Conservation (phyloP, 1,140 invertebrate species). For the Eumeta japonica region DNA sequence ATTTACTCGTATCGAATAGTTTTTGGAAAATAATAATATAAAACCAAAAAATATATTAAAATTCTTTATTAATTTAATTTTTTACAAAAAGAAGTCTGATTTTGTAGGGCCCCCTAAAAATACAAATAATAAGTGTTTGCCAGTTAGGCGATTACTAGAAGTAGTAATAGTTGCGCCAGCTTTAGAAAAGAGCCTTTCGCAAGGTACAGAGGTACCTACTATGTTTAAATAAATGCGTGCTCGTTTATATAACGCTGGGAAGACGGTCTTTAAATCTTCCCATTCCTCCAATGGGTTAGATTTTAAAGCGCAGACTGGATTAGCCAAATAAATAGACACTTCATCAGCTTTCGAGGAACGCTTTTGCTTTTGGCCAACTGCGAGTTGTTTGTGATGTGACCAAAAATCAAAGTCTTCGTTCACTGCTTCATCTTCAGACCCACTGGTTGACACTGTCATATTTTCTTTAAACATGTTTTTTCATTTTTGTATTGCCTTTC, state of each 20-base stretch:
- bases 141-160: background rate
- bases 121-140: background rate
- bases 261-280: background rate
- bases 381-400: background rate
- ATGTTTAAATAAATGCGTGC: background rate
- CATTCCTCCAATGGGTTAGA: background rate
- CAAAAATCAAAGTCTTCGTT: no score
- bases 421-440: no score
- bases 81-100: background rate
- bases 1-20: background rate
- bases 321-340: no score
- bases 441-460: no score
- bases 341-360: constrained; percentile 1
- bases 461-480: background rate
- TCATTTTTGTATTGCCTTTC: background rate
- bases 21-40: background rate
- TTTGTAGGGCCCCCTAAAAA: background rate
- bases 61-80: background rate
- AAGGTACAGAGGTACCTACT: constrained; percentile 1
- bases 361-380: background rate
- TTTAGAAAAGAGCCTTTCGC: no score
- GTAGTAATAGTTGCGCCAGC: no score
- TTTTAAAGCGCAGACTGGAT: constrained; percentile 10
- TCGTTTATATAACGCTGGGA: background rate
- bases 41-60: background rate